Evolutionary conservation across 2,888 invertebrate species (phyloP).

Genomic region (Stomorhina lunata): DNA sequence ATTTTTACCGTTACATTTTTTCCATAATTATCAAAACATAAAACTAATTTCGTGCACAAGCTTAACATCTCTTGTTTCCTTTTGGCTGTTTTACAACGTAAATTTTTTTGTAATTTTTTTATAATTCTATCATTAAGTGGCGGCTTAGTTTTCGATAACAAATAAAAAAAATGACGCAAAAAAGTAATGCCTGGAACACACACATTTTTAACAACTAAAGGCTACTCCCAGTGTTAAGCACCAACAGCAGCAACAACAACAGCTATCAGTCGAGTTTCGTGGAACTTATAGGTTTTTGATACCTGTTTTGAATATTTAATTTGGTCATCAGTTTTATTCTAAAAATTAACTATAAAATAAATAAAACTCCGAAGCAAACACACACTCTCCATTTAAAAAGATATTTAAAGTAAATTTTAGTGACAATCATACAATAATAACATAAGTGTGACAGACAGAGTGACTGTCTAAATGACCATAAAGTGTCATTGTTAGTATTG

Average conservation of each 20-base stretch:
- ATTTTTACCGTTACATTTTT: too few species aligned
- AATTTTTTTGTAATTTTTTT: conserved; percentile 20
- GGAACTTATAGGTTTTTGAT: conserved; percentile 66
- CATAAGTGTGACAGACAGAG: conserved; percentile 4
- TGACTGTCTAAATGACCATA: conserved; percentile 30
- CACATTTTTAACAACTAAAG: too few species aligned
- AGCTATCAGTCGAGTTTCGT: conserved; percentile 58
- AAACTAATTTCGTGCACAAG: too few species aligned
- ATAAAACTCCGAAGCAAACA: conserved; percentile 14
- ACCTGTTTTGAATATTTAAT: conserved; percentile 65
- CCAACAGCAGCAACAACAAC: background rate
- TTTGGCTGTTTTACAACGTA: background rate
- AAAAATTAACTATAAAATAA: conserved; percentile 52
- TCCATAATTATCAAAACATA: too few species aligned
- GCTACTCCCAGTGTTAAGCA: conserved; percentile 19
- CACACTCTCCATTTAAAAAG: conserved; percentile 13
- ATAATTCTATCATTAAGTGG: conserved; percentile 63
- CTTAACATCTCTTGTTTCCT: conserved; percentile 46
- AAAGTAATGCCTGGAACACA: conserved; percentile 21
- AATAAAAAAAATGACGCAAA: conserved; percentile 23
- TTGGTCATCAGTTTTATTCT: conserved; percentile 56
- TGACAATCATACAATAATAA: background rate
- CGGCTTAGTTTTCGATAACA: conserved; percentile 62
- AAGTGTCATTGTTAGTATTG: conserved; percentile 46
- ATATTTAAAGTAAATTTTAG: conserved; percentile 19